These are phyloP conservation scores for Dunckerocampus dactyliophorus DNA, from an alignment of 2,113 vertebrate genomes.

Conservation along the genomic window DNA sequence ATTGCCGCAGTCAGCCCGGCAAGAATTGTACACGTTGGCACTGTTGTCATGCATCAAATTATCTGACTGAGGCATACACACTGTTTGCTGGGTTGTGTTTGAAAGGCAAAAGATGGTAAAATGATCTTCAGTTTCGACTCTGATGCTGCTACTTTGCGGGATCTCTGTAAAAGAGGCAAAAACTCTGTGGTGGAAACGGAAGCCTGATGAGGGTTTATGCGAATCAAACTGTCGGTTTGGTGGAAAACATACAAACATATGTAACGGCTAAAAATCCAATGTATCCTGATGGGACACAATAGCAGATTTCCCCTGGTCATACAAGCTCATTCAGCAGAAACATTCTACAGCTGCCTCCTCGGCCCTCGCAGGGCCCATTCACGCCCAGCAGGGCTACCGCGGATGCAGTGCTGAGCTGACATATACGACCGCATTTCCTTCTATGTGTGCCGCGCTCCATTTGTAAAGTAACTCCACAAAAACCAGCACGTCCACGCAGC, in stretches of 20 bases:
- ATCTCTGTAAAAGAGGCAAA: no score
- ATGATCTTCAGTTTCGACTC: no score
- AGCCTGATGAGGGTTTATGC: no score
- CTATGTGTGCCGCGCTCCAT: constrained; percentile 62
- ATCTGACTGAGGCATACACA: no score
- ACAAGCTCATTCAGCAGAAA: constrained; percentile 57
- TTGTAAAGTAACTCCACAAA: constrained; percentile 65
- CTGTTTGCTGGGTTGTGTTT: no score
- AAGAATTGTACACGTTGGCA: no score
- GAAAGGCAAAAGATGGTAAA: no score
- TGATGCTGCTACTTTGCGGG: no score
- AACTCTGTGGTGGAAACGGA: no score
- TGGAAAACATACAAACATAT: not conserved
- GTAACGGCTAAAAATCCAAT: not conserved
- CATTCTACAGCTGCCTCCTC: constrained; percentile 52
- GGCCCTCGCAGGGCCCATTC: constrained; percentile 57
- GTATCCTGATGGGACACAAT: not conserved
- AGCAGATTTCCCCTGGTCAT: constrained; percentile 51
- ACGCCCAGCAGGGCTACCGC: constrained; percentile 47
- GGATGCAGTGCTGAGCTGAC: constrained; percentile 41
- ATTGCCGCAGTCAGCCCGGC: no score
- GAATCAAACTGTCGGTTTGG: no score
- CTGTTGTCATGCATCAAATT: no score
- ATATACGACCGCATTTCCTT: constrained; percentile 56
- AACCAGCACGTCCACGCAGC: constrained; percentile 54